Evolutionary conservation across 1,140 invertebrate species (phyloP).

Genomic region (Apis cerana): DNA sequence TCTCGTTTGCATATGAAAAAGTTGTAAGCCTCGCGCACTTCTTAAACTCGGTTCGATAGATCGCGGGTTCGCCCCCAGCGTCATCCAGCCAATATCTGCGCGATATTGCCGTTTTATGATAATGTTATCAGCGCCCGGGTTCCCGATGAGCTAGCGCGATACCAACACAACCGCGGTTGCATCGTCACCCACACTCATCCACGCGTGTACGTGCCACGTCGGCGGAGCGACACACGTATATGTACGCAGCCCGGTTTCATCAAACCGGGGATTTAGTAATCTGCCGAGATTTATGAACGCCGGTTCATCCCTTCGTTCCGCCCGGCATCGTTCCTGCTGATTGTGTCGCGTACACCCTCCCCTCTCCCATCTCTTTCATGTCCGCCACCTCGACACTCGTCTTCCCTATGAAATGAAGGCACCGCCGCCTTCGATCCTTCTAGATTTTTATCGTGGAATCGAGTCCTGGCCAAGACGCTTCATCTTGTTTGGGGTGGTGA

Average conservation of each 20-base stretch:
- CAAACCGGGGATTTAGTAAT: slow-evolving; percentile 82
- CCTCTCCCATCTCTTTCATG: slow-evolving; percentile 59
- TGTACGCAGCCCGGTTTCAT: slow-evolving; percentile 74
- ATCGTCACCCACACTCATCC: slow-evolving; percentile 44
- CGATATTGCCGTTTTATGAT: slow-evolving; percentile 81
- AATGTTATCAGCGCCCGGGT: slow-evolving; percentile 79
- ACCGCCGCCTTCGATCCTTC: slow-evolving; percentile 55
- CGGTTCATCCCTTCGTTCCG: slow-evolving; percentile 73
- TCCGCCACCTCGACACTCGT: slow-evolving; percentile 45
- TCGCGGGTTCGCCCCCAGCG: slow-evolving; percentile 23
- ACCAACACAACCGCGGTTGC: slow-evolving; percentile 58
- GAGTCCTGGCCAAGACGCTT: slow-evolving; percentile 2
- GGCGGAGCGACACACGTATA: slow-evolving; percentile 53
- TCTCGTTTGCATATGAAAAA: slow-evolving; percentile 77
- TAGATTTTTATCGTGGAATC: slow-evolving; percentile 65
- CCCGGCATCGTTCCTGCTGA: slow-evolving; percentile 65
- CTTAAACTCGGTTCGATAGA: slow-evolving; percentile 55
- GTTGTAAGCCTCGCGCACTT: slow-evolving; percentile 57
- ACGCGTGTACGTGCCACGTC: slow-evolving; percentile 33
- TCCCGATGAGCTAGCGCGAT: slow-evolving; percentile 78
- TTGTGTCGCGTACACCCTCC: slow-evolving; percentile 70
- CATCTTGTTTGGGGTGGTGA: slow-evolving; percentile 13
- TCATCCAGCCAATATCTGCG: slow-evolving; percentile 68
- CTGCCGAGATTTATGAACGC: slow-evolving; percentile 81
- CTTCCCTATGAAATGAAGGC: slow-evolving; percentile 64